A percentile compares a stretch with the other conserved stretches of the same genome.
Evolutionary conservation across 2,113 vertebrate species (phyloP).

Genomic region (Maccullochella peelii): DNA sequence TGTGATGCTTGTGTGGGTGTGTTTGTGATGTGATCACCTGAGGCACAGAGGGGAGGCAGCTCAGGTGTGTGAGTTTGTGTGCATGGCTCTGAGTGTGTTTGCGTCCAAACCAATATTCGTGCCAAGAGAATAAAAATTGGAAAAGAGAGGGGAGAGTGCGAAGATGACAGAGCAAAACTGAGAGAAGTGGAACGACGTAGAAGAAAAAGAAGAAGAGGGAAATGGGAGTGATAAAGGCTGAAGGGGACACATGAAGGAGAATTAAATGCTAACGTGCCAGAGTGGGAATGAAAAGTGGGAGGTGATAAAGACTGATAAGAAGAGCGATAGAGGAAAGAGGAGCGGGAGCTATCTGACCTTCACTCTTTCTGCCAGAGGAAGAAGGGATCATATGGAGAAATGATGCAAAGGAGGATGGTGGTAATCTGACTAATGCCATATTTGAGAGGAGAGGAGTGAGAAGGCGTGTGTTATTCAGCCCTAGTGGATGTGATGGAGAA

Average conservation of each 20-base stretch:
- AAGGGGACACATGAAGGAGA: constrained; percentile 36
- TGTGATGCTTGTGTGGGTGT: constrained; percentile 59
- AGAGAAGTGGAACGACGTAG: constrained; percentile 28
- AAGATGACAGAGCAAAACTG: constrained; percentile 56
- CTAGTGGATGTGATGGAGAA: constrained; percentile 66
- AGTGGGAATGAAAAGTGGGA: constrained; percentile 53
- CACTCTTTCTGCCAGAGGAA: constrained; percentile 55
- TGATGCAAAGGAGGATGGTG: constrained; percentile 61
- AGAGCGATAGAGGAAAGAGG: constrained; percentile 37
- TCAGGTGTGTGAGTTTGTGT: constrained; percentile 39
- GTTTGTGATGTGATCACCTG: constrained; percentile 71
- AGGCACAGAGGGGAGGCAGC: constrained; percentile 41
- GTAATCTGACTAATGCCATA: constrained; percentile 75
- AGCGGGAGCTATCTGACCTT: constrained; percentile 60
- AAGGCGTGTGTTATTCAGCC: constrained; percentile 69
- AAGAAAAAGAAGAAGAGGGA: constrained; percentile 12
- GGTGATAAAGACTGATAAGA: constrained; percentile 68
- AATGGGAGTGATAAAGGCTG: constrained; percentile 37
- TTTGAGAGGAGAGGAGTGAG: constrained; percentile 67
- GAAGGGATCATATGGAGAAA: constrained; percentile 64
- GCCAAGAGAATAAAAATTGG: constrained; percentile 44
- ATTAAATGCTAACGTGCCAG: constrained; percentile 43
- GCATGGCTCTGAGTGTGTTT: neutral
- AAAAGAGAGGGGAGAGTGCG: constrained; percentile 27
- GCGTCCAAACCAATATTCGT: constrained; percentile 12